These are phyloP conservation scores for Tachina lurida DNA, from an alignment of 2,888 invertebrate species.

Conservation along the genomic window DNA sequence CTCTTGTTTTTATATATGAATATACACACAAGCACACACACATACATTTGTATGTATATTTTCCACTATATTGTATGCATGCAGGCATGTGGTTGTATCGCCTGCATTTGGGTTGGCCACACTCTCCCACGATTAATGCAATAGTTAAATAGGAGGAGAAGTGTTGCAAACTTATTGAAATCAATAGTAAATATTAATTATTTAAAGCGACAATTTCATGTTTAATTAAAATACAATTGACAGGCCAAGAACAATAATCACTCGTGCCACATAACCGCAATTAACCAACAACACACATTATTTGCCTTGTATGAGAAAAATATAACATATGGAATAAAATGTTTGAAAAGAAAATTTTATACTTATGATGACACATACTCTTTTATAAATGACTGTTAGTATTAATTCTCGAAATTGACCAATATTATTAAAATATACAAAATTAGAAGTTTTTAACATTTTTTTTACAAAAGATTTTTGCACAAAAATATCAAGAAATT, in stretches of 20 bases:
- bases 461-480: slow-evolving; percentile 20
- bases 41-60: background rate
- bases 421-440: slow-evolving; percentile 28
- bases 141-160: background rate
- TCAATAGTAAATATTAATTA: slow-evolving; percentile 54
- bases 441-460: slow-evolving; percentile 63
- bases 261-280: background rate
- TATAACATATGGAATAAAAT: slow-evolving; percentile 44
- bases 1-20: background rate
- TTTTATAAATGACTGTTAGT: slow-evolving; percentile 60
- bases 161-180: slow-evolving; percentile 25
- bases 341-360: background rate
- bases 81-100: background rate
- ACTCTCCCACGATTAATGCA: background rate
- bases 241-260: background rate
- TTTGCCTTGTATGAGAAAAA: background rate
- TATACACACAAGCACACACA: no score
- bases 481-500: slow-evolving; percentile 18
- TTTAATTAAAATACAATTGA: slow-evolving; percentile 21
- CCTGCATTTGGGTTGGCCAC: background rate
- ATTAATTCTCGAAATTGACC: slow-evolving; percentile 52
- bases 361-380: slow-evolving; percentile 51
- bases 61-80: background rate
- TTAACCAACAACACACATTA: background rate
- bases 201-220: slow-evolving; percentile 44